Percentiles rank a stretch among this genome's conserved stretches.
Conservation (phyloP, 2,797 vertebrate species). For the Taenioides sp. region DNA sequence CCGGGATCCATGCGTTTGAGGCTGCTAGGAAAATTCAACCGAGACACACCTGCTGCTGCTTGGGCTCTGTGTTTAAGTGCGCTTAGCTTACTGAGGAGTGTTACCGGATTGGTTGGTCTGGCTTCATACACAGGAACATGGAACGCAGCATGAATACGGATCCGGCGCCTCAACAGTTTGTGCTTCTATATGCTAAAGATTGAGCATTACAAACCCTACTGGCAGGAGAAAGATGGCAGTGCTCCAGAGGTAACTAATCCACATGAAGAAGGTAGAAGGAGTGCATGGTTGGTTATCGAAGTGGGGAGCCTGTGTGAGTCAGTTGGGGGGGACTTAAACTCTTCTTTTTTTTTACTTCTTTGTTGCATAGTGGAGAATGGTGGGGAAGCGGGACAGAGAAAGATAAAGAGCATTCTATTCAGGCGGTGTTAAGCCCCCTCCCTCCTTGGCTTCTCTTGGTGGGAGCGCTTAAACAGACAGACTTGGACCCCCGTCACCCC, state of each 20-base stretch:
- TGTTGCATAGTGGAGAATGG: slow-evolving; percentile 78
- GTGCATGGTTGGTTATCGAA: slow-evolving; percentile 69
- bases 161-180: slow-evolving; percentile 59
- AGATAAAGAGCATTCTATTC: slow-evolving; percentile 81
- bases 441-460: slow-evolving; percentile 72
- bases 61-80: slow-evolving; percentile 59
- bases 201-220: slow-evolving; percentile 70
- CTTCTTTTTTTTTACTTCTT: slow-evolving; percentile 69
- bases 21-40: slow-evolving; percentile 56
- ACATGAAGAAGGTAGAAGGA: slow-evolving; percentile 59
- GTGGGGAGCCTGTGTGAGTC: slow-evolving; percentile 62
- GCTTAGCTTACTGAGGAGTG: slow-evolving; percentile 16
- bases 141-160: slow-evolving; percentile 52
- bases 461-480: slow-evolving; percentile 82
- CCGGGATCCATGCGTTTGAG: slow-evolving; percentile 67
- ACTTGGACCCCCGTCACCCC: slow-evolving; percentile 44
- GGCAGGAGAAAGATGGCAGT: slow-evolving; percentile 67
- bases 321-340: slow-evolving; percentile 54
- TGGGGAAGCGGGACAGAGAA: slow-evolving; percentile 65
- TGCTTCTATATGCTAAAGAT: slow-evolving; percentile 69
- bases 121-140: slow-evolving; percentile 50
- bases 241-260: slow-evolving; percentile 78
- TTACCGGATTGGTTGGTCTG: slow-evolving; percentile 62
- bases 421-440: slow-evolving; percentile 69
- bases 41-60: slow-evolving; percentile 72